These are phyloP conservation scores for Coregonus clupeaformis DNA, from an alignment of 2,113 vertebrate species.

Conservation along the genomic window DNA sequence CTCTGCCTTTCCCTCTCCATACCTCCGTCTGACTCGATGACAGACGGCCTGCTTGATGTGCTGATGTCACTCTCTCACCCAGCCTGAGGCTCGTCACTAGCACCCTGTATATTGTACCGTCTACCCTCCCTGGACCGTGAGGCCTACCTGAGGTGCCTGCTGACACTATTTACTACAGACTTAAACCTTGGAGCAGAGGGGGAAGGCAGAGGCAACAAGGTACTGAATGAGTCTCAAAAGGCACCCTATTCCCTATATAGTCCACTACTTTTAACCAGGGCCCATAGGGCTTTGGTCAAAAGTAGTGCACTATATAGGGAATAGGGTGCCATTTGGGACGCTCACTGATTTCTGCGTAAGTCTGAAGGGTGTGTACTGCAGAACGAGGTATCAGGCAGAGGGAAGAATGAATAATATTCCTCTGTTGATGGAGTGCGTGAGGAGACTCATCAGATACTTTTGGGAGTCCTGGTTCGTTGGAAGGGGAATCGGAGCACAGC, in stretches of 20 bases:
- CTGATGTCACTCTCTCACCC: neutral
- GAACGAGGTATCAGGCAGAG: too few relatives aligned
- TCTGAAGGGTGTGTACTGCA: neutral
- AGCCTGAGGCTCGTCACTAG: constrained; percentile 37
- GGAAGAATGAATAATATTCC: constrained; percentile 12
- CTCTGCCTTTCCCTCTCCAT: constrained; percentile 4
- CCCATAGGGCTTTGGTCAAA: too few relatives aligned
- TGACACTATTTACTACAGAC: constrained; percentile 9
- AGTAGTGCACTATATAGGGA: too few relatives aligned
- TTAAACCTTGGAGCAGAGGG: neutral
- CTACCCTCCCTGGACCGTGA: neutral
- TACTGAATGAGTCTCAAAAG: too few relatives aligned
- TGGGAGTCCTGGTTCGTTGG: constrained; percentile 48
- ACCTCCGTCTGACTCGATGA: neutral
- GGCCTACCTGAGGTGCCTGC: constrained; percentile 14
- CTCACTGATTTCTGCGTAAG: neutral
- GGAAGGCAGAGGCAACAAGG: too few relatives aligned
- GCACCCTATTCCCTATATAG: too few relatives aligned
- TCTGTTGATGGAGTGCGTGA: constrained; percentile 83
- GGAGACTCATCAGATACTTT: constrained; percentile 79
- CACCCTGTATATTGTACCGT: constrained; percentile 30
- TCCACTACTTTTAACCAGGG: too few relatives aligned
- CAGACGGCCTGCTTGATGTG: neutral
- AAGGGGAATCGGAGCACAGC: neutral
- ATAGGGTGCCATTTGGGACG: neutral